Conservation (phyloP, 2,797 vertebrate species). For the Glossophaga mutica region DNA sequence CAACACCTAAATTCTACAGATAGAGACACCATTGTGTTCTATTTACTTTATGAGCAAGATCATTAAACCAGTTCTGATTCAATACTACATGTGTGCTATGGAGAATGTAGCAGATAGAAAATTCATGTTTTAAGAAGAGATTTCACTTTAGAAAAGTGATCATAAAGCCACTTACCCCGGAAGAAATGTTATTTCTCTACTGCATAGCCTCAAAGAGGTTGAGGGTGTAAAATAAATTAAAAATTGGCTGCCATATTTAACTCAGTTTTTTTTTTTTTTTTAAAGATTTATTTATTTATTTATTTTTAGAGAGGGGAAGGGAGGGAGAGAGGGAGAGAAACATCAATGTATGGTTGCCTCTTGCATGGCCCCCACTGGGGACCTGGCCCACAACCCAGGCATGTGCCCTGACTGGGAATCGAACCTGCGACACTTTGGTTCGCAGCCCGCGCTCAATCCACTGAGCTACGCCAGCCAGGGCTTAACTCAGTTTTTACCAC, state of each 20-base stretch:
- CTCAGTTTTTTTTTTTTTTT: not conserved
- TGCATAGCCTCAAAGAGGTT: not conserved
- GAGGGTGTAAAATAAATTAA: not conserved
- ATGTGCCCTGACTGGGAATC: no score
- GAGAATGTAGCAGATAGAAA: not conserved
- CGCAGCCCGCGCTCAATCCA: no score
- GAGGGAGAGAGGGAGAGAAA: no score
- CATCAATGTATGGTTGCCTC: no score
- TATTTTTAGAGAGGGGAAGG: no score
- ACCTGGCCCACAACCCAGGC: no score
- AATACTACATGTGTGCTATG: not conserved
- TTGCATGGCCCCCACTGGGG: no score
- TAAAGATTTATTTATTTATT: no score
- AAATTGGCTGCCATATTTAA: not conserved
- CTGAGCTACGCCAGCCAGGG: no score
- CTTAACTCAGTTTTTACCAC: not conserved
- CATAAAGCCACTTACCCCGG: not conserved
- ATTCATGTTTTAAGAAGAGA: constrained; percentile 17
- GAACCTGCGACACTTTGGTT: no score
- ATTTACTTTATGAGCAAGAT: constrained; percentile 21
- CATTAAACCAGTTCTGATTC: not conserved
- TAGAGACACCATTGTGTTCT: not conserved
- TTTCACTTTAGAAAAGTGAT: constrained; percentile 39
- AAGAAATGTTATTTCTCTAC: not conserved
- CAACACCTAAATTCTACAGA: not conserved